Base-by-base conservation (phyloP, 2,797 vertebrate species). In the Pantherophis alleghaniensis region DNA sequence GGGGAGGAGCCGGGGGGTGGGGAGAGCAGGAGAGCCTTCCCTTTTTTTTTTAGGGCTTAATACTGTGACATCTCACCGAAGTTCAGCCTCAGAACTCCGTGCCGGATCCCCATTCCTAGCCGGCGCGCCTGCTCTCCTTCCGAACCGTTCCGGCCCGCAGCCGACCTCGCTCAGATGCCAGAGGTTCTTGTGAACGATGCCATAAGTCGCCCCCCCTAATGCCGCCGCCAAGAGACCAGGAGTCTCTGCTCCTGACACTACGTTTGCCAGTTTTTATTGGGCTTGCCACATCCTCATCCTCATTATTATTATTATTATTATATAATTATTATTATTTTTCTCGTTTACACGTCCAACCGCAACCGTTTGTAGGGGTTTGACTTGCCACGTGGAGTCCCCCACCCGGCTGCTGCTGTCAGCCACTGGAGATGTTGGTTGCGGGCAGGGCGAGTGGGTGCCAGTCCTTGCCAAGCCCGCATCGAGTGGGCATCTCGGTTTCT, bases 311-410 rank as follows among this genome's bases (percentile, higher is more conserved):
- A 32, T 28, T n/a, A 2, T 51, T 89, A 10, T 89, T 61, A 0
- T 7, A 7, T 37, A 37, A 14, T 51, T 47, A 14, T 87, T 56
- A 20, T 88, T 88, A 20, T 9, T 18, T 97, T 97, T 97, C 97
- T 97, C 97, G 97, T 98, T 98, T 98, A 98, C 97, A 97, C 96
- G 96, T 97, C 97, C 93, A 69, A 96, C 94, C 13, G 92, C 97
- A 97, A 96, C 96, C 96, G 96, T 98, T 63, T 11, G 11, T 96
- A 96, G 96, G 97, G 96, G 97, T 95, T 97, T 96, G 97, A 97
- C 97, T 97, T 97, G 98, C 97, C 97, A 97, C 94, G 96, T 96
- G 88, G 24, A 95, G 94, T 96, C 93, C 96, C 13, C 96, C 13
- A 3, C 55, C 18, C 96, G 97, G 97, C 94, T 96, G 97, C 95